phyloP scores from a whole-genome alignment of 2,888 invertebrate species.

The Nowickia ferox region DNA sequence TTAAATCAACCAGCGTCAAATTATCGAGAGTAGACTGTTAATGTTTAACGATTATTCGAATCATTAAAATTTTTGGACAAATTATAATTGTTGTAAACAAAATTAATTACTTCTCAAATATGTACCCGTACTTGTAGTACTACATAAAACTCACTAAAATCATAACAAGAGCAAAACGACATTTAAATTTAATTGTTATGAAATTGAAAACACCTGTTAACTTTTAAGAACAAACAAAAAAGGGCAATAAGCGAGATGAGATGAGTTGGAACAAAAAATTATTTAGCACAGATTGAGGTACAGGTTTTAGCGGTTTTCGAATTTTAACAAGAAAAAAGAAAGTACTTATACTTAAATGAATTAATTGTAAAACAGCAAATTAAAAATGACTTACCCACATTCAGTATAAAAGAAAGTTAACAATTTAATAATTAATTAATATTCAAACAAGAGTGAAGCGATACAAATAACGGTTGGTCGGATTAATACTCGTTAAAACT shows the following conservation, averaged over 20 bases:
- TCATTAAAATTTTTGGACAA: too few species aligned
- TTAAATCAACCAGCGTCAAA: too few species aligned
- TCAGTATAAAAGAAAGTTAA: conserved; percentile 77
- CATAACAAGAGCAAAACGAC: neutral
- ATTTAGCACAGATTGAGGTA: neutral
- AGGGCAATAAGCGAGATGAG: neutral
- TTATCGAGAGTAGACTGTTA: too few species aligned
- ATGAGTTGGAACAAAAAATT: conserved; percentile 28
- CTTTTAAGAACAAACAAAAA: neutral
- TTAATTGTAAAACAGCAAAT: conserved; percentile 39
- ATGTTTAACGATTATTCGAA: too few species aligned
- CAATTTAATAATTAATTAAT: conserved; percentile 79
- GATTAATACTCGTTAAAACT: neutral
- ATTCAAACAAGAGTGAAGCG: conserved; percentile 80
- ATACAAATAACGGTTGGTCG: neutral
- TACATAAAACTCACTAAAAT: neutral
- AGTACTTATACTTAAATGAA: neutral
- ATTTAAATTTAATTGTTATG: neutral
- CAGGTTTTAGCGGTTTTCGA: conserved; percentile 35
- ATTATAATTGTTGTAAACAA: too few species aligned
- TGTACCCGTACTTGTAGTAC: neutral
- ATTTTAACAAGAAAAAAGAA: conserved; percentile 7
- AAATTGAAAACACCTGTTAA: neutral
- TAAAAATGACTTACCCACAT: conserved; percentile 6
- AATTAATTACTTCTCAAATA: neutral